Percentiles rank a stretch among this genome's conserved stretches.
phyloP scores from a whole-genome alignment of 2,888 invertebrate species.

The Agrotis exclamationis region DNA sequence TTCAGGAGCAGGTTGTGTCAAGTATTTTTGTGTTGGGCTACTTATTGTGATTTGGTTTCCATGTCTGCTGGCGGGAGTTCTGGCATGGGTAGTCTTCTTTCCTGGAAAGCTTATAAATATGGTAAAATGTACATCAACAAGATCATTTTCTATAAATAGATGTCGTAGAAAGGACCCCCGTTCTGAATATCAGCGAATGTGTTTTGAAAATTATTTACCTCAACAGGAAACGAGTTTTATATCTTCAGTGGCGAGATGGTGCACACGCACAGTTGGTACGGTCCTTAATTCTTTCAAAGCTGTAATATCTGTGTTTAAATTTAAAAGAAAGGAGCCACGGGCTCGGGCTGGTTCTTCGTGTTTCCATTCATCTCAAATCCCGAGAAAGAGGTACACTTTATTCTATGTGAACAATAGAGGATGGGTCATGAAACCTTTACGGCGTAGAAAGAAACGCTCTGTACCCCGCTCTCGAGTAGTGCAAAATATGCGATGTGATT shows the following conservation, averaged over 20 bases:
- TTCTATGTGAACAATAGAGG: constrained; percentile 69
- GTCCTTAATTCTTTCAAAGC: constrained; percentile 38
- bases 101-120: constrained; percentile 63
- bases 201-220: constrained; percentile 17
- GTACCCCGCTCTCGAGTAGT: constrained; percentile 25
- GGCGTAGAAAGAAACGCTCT: constrained; percentile 22
- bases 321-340: constrained; percentile 30
- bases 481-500: constrained; percentile 48
- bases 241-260: constrained; percentile 46
- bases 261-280: constrained; percentile 44
- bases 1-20: constrained; percentile 52
- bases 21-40: constrained; percentile 66
- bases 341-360: constrained; percentile 15
- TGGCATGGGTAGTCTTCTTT: constrained; percentile 72
- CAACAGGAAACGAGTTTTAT: constrained; percentile 32
- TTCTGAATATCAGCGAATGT: constrained; percentile 36
- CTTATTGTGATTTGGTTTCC: constrained; percentile 75
- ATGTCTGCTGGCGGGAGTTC: constrained; percentile 69
- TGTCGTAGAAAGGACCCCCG: constrained; percentile 21
- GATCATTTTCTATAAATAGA: constrained; percentile 12
- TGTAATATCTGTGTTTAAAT: constrained; percentile 45
- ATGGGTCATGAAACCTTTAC: constrained; percentile 74
- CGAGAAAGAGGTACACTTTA: constrained; percentile 68
- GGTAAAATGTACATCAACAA: constrained; percentile 25
- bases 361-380: constrained; percentile 52